A percentile compares a stretch with the other conserved stretches of the same genome.
phyloP scores from a whole-genome alignment of 2,113 vertebrate species.

The Cygnus atratus region DNA sequence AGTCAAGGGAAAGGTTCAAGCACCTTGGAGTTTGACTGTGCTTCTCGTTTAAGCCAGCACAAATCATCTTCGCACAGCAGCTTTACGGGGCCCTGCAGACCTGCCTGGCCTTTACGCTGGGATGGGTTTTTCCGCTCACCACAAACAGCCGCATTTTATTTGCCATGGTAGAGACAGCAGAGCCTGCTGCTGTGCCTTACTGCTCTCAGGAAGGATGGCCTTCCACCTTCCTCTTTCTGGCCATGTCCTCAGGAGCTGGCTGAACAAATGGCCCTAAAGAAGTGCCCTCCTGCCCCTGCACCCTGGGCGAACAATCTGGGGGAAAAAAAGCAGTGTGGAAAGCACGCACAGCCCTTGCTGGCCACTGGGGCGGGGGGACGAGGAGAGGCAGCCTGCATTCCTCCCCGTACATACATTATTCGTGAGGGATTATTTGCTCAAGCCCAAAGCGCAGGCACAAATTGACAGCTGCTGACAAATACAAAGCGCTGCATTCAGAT shows the following conservation, averaged over 20 bases:
- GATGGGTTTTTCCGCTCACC: background rate
- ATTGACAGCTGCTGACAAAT: background rate
- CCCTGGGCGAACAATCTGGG: background rate
- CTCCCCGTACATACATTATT: background rate
- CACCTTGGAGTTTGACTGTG: conserved; percentile 27
- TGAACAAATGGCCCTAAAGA: background rate
- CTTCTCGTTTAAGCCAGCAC: background rate
- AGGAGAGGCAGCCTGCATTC: background rate
- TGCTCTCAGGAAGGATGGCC: background rate
- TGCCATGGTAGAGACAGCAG: background rate
- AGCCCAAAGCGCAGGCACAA: background rate
- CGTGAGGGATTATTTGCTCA: conserved; percentile 8
- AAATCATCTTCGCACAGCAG: background rate
- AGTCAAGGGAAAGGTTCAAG: conserved; percentile 10
- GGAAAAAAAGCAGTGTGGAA: background rate
- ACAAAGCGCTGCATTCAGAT: background rate
- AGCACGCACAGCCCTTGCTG: background rate
- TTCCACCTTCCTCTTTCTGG: background rate
- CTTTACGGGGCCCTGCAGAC: background rate
- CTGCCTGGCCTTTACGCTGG: background rate
- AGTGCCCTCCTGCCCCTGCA: background rate
- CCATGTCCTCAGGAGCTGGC: background rate
- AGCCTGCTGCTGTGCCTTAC: background rate
- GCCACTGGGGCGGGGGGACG: background rate
- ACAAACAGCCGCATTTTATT: background rate